These are phyloP conservation scores for Pseudopleuronectes americanus DNA, from an alignment of 2,797 vertebrate genomes.

Conservation along the genomic window DNA sequence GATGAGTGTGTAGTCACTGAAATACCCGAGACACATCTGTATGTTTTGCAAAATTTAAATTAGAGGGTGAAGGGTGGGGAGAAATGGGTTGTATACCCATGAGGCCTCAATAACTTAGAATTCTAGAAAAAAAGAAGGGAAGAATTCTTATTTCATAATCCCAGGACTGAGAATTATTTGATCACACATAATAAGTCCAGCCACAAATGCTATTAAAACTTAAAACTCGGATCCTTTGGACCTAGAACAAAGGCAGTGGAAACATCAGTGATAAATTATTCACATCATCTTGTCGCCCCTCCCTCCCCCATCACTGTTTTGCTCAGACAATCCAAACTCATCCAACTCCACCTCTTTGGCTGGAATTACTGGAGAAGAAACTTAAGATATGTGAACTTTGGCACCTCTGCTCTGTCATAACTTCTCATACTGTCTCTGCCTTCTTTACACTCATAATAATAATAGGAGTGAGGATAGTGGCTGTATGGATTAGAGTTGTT, in stretches of 20 bases:
- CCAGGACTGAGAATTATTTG: slow-evolving; percentile 81
- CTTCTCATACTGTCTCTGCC: slow-evolving; percentile 13
- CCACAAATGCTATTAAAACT: slow-evolving; percentile 82
- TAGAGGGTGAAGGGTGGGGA: slow-evolving; percentile 63
- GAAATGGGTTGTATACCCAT: slow-evolving; percentile 59
- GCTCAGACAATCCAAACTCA: slow-evolving; percentile 69
- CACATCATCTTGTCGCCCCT: slow-evolving; percentile 75
- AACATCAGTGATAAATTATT: slow-evolving; percentile 85
- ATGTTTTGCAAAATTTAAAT: slow-evolving; percentile 76
- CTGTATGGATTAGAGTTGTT: no score
- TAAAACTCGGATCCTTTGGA: slow-evolving; percentile 81
- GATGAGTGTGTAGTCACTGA: slow-evolving; percentile 56
- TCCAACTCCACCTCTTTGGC: slow-evolving; percentile 62
- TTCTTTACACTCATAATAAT: neutral
- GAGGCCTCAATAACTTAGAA: slow-evolving; percentile 73
- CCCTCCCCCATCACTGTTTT: slow-evolving; percentile 67
- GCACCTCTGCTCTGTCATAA: slow-evolving; percentile 34
- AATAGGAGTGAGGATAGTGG: no score
- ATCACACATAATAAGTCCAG: slow-evolving; percentile 82
- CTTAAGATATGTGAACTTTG: slow-evolving; percentile 40
- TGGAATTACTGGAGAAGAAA: slow-evolving; percentile 42
- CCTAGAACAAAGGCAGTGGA: slow-evolving; percentile 80
- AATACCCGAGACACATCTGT: slow-evolving; percentile 67
- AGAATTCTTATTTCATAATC: slow-evolving; percentile 71
- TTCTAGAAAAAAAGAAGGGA: slow-evolving; percentile 57